Evolutionary conservation across 1,140 invertebrate genomes (phyloP).

Genomic region (Gerris buenoi): DNA sequence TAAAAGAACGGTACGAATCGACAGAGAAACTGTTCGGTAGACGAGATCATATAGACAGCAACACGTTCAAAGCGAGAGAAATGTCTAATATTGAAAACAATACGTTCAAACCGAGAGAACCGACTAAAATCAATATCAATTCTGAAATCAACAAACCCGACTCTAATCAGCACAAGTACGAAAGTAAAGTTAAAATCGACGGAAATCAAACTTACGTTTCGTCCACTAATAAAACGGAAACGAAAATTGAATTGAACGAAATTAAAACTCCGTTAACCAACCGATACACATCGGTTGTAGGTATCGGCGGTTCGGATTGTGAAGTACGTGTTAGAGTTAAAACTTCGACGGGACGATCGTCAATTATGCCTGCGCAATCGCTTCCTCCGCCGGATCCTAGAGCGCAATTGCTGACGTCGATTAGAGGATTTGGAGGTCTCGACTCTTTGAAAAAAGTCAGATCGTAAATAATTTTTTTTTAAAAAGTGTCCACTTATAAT

Average conservation of each 20-base stretch:
- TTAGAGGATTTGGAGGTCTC: constrained; percentile 48
- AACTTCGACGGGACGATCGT: constrained; percentile 28
- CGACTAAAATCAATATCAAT: too few species aligned
- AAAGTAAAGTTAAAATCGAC: not conserved
- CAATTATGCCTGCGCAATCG: constrained; percentile 8
- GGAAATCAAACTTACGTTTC: not conserved
- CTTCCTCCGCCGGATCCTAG: constrained; percentile 36
- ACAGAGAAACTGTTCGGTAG: not conserved
- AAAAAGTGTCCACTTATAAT: too few species aligned
- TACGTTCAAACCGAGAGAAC: not conserved
- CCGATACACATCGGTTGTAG: constrained; percentile 23
- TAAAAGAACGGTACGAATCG: constrained; percentile 11
- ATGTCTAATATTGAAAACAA: not conserved
- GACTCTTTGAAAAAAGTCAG: constrained; percentile 37
- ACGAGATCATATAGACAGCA: not conserved
- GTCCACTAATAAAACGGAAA: constrained; percentile 10
- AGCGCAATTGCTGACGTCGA: constrained; percentile 51
- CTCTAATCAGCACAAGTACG: not conserved
- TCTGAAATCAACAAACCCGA: not conserved
- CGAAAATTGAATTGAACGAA: not conserved
- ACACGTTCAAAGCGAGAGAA: not conserved
- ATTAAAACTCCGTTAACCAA: not conserved
- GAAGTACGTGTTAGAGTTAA: constrained; percentile 31
- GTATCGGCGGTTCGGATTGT: constrained; percentile 28
- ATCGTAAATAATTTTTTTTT: too few species aligned